Base-by-base conservation (phyloP, 2,113 vertebrate species). In the Pteruthius melanotis region DNA sequence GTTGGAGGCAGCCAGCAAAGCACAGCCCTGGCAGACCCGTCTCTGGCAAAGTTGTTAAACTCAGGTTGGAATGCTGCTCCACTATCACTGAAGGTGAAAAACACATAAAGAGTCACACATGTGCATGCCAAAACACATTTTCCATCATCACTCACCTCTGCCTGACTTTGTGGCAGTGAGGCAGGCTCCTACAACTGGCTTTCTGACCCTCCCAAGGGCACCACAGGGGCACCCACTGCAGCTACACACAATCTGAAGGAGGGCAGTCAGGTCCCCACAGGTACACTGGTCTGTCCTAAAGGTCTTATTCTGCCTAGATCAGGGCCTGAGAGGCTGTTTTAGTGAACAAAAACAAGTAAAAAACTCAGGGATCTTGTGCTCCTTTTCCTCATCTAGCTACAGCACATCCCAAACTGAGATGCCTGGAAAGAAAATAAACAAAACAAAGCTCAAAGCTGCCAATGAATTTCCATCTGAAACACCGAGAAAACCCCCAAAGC, bases 371-470 rank as follows among this genome's bases (percentile, higher is more conserved):
- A 40, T 71, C 26, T 42, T 68, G 13, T 56, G 44, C 28, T 66
- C 27, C 45, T 24, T 61, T 13, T 83, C 52, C 26, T 81, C 5
- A 2, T 50, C 56, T 20, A 81, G 35, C 69, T 84, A 70, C 23
- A 82, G 49, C 9, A 69, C 50, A 61, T 35, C 65, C 74, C n/a
- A 65, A 80, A 87, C 12, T 64, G 44, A 82, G 81, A 93, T 45
- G 42, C 59, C 70, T 72, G 61, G 65, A 76, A 95, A 85, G 42
- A 94, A 95, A 95, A 94, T 37, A 87, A 74, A 66, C 49, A 88
- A 79, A 93, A 61, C 30, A 44, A 89, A 87, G 74, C 93, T 78
- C 70, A 79, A 79, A 87, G 91, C 45, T 74, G 70, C 71, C 66
- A 72, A 40, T 72, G 53, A 69, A 83, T 69, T 94, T 83, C 64